Base-by-base conservation (phyloP, 2,113 vertebrate species). In the Turdus rufiventris region DNA sequence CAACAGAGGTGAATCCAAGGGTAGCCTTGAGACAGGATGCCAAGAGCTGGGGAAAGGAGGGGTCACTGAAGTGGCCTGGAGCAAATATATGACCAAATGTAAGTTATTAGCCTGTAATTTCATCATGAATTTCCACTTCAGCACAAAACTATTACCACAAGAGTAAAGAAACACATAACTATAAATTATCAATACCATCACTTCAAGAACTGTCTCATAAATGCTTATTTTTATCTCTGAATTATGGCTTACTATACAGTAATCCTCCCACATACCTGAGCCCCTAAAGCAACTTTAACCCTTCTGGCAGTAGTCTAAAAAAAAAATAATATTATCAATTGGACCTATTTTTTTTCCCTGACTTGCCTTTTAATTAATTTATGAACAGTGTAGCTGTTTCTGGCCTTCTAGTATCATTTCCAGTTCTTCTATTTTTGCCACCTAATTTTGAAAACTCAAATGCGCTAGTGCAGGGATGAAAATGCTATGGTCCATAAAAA, bases 401-500 rank as follows among this genome's bases (percentile, higher is more conserved):
- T 83, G 54, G 34, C 53, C 77, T 80, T 92, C 61, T 38, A 38
- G 31, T 60, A 48, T 45, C 18, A 12, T 48, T 96, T 90, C 62
- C 58, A 67, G 54, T 91, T 74, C 48, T 70, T 92, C 87, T 91
- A 61, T 70, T 94, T 94, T 93, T 88, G 54, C 38, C 76, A 89
- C 58, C 47, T 87, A 47, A 71, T 91, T 94, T 91, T 76, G 63
- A 78, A 94, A 89, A 66, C 58, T 42, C 50, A 68, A 58, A 47
- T 68, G 87, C 7, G 1, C 9, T 54, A 81, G 29, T 66, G 65
- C 81, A 71, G 51, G n/a, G 78, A 60, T 86, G 47, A 43, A 89
- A 94, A 91, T 57, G 68, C 79, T 89, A 38, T 16, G 71, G 93
- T 74, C 94, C 96, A 84, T 95, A 91, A 94, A 91, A 93, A 83